These are phyloP conservation scores for Paradisaea rubra DNA, from an alignment of 2,113 vertebrate species.

Conservation along the genomic window DNA sequence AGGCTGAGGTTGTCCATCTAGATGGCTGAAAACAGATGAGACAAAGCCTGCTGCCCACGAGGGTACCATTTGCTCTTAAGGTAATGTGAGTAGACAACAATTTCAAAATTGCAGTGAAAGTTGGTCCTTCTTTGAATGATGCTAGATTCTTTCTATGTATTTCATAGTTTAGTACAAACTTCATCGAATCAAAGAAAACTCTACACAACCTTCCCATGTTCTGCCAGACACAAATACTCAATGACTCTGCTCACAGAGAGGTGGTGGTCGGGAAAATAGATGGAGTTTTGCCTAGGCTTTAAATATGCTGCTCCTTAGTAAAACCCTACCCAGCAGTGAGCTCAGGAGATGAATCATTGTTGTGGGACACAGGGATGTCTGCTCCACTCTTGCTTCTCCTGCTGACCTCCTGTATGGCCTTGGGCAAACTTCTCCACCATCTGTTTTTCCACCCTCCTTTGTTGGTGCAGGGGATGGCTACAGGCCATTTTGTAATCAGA, in stretches of 20 bases:
- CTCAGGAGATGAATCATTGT: not conserved
- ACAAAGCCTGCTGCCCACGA: not conserved
- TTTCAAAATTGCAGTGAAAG: not conserved
- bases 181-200: not conserved
- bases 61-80: not conserved
- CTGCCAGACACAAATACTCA: not conserved
- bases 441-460: constrained; percentile 1
- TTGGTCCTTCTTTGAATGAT: not conserved
- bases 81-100: not conserved
- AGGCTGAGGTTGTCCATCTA: not conserved
- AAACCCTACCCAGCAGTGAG: not conserved
- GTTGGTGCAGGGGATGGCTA: not conserved
- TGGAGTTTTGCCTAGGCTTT: not conserved
- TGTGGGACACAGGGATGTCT: not conserved
- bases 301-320: not conserved
- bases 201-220: not conserved
- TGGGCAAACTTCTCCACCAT: constrained; percentile 16
- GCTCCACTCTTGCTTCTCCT: not conserved
- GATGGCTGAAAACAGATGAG: not conserved
- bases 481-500: not conserved
- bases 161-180: not conserved
- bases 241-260: not conserved
- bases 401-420: not conserved
- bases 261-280: not conserved
- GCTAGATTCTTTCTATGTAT: not conserved